Base-by-base conservation (phyloP, 2,888 invertebrate genomes). In the Melieria crassipennis region DNA sequence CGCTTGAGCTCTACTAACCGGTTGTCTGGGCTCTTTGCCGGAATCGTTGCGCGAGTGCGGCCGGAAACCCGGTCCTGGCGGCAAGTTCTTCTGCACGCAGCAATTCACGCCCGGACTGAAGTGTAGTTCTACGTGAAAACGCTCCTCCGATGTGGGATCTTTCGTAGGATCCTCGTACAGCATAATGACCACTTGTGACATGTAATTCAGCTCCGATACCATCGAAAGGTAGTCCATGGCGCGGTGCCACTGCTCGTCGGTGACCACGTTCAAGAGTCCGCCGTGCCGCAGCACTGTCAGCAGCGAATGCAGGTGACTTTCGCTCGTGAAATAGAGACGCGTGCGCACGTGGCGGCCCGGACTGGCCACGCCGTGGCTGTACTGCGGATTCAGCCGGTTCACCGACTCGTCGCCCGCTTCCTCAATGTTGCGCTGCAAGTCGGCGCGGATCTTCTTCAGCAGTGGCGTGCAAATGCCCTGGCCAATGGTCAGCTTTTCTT, bases 151-250 rank as follows among this genome's bases (percentile, higher is more conserved):
- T 67, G 90, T 91, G 0, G 94, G 94, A 88, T 96, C 97, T 87
- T 98, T 98, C 0, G 95, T 98, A 6, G 97, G 98, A 87, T 99
- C 99, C 88, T 99, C 99, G 84, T 99, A 99, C 0, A 98, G 88
- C 97, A 99, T 97, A 45, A 99, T 96, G 1, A 98, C 98, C 72
- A 99, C 95, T 87, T 99, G 99, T 5, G 98, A 98, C 96, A 99
- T 97, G 87, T 99, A 99, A 89, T 99, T 99, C 47, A 99, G 90
- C 87, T 99, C 99, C 0, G 98, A 96, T 6, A 99, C 98, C 90
- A 96, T 96, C 30, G 95, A 95, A 43, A 99, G 94, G 85, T 99
- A 99, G 83, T 99, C 97, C 97, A 99, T 97, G 0, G 99, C 99
- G 73, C 98, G 91, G 11, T 94, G 92, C 99, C 99, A 99, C 84